A percentile compares a stretch with the other conserved stretches of the same genome.
phyloP scores from a whole-genome alignment of 2,888 invertebrate genomes.

The Platynereis dumerilii region DNA sequence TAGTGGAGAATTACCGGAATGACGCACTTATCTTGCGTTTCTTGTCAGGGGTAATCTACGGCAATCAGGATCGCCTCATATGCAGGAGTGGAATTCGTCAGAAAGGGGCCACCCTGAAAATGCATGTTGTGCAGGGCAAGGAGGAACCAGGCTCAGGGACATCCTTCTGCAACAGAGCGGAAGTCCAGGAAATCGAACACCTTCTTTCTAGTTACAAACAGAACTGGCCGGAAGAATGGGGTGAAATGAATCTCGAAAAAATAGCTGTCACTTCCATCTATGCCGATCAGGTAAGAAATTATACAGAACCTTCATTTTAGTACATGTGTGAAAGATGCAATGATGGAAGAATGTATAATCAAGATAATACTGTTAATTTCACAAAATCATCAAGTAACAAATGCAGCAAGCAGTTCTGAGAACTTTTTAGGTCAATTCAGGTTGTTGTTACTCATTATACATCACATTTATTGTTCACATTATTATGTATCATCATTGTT shows the following conservation, averaged over 20 bases:
- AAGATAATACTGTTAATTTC: too few relatives aligned
- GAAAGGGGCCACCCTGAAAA: neutral
- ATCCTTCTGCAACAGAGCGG: neutral
- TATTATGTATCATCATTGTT: too few relatives aligned
- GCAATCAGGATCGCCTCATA: neutral
- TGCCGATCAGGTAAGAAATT: neutral
- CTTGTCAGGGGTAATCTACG: neutral
- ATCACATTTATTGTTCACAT: too few relatives aligned
- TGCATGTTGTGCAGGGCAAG: too few relatives aligned
- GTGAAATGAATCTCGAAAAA: neutral
- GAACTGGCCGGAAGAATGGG: neutral
- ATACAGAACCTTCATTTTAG: too few relatives aligned
- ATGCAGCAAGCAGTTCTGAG: too few relatives aligned
- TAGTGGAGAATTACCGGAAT: neutral
- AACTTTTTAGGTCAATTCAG: too few relatives aligned
- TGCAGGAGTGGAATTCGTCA: neutral
- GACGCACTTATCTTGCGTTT: neutral
- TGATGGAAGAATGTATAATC: too few relatives aligned
- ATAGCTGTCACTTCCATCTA: neutral
- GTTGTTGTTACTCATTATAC: too few relatives aligned
- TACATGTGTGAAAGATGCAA: too few relatives aligned
- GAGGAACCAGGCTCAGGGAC: too few relatives aligned
- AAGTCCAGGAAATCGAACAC: neutral
- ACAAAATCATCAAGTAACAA: too few relatives aligned
- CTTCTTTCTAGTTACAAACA: neutral